Evolutionary conservation across 2,113 vertebrate species (phyloP).

Genomic region (Choloepus hoffmanni): DNA sequence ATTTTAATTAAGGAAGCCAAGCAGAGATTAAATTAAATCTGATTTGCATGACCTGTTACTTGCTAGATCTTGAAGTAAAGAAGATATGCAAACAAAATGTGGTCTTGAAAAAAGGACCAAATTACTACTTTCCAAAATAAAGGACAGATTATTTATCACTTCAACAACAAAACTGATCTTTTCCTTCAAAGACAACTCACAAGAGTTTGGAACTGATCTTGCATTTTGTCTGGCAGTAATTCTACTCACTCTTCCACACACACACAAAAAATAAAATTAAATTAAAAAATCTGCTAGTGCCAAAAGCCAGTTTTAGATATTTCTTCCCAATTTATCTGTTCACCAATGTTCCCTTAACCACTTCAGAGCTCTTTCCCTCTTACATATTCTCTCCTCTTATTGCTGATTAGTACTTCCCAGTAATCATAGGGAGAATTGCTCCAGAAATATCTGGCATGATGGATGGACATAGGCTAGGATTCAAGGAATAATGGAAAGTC

Average conservation of each 20-base stretch:
- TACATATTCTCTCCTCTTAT: not conserved
- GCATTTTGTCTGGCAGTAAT: not conserved
- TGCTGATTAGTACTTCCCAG: not conserved
- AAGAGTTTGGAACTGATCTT: not conserved
- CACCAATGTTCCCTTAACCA: not conserved
- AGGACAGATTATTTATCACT: conserved; percentile 30
- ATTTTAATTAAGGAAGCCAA: conserved; percentile 77
- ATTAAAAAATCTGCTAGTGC: not conserved
- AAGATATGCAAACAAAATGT: conserved; percentile 63
- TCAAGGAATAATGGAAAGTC: conserved; percentile 21
- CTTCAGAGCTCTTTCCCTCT: not conserved
- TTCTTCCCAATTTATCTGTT: not conserved
- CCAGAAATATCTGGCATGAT: conserved; percentile 13
- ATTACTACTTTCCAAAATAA: conserved; percentile 47
- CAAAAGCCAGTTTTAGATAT: not conserved
- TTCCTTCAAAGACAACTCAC: not conserved
- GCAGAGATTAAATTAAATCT: conserved; percentile 72
- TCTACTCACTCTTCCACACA: not conserved
- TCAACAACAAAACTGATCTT: conserved; percentile 19
- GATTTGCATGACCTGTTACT: conserved; percentile 63
- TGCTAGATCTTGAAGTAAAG: conserved; percentile 61
- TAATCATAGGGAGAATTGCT: not conserved
- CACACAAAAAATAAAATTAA: too few species aligned
- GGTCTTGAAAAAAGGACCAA: conserved; percentile 43
- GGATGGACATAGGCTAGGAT: not conserved